A percentile compares a stretch with the other conserved stretches of the same genome.
These are phyloP conservation scores for Papilio machaon DNA, from an alignment of 1,140 invertebrate species.

Conservation along the genomic window DNA sequence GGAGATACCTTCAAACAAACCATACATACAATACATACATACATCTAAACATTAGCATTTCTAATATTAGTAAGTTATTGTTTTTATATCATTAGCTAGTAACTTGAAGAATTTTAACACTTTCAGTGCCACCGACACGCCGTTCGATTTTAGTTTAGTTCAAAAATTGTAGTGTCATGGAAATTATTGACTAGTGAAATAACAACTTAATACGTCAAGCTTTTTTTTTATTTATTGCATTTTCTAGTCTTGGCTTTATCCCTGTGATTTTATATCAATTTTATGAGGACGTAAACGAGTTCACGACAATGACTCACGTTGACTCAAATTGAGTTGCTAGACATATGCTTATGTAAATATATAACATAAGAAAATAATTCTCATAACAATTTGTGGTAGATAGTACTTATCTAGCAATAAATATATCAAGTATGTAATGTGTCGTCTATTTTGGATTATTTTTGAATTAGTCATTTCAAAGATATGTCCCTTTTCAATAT, in stretches of 20 bases:
- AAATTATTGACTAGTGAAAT: not conserved
- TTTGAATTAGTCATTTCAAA: too few relatives aligned
- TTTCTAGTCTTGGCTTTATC: not conserved
- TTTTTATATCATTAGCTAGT: not conserved
- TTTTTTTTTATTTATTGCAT: not conserved
- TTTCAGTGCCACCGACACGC: too few relatives aligned
- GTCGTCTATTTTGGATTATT: not conserved
- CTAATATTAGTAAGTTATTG: too few relatives aligned
- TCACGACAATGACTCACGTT: conserved; percentile 5
- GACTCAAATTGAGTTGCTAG: not conserved
- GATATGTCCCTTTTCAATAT: not conserved
- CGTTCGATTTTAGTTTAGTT: not conserved
- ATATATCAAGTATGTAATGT: not conserved
- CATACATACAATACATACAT: too few relatives aligned
- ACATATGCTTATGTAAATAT: not conserved
- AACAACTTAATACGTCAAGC: not conserved
- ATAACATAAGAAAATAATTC: not conserved
- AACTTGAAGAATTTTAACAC: not conserved
- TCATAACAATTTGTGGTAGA: not conserved
- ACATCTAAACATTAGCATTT: too few relatives aligned
- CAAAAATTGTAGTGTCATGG: not conserved
- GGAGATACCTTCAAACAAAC: too few relatives aligned
- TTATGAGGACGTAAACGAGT: not conserved
- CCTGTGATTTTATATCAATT: conserved; percentile 4
- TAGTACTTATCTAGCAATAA: not conserved